A percentile compares a stretch with the other conserved stretches of the same genome.
phyloP scores from a whole-genome alignment of 2,797 vertebrate species.

The Rhinichthys osculus region DNA sequence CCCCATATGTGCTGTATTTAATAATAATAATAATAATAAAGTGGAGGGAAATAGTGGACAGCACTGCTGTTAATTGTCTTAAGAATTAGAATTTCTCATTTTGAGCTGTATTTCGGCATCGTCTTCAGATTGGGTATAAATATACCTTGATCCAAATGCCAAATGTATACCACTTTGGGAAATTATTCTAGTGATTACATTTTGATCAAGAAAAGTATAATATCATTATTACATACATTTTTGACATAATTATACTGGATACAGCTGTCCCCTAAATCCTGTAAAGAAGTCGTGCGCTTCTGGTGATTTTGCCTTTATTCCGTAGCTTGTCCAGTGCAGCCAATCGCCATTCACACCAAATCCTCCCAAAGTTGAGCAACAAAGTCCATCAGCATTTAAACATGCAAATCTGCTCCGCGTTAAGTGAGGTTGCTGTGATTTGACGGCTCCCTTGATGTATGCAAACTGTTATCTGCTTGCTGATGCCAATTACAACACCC shows the following conservation, averaged over 20 bases:
- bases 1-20: neutral
- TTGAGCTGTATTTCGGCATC: neutral
- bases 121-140: neutral
- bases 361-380: neutral
- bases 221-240: neutral
- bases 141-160: too few species aligned
- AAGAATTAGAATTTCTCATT: neutral
- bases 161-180: neutral
- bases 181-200: neutral
- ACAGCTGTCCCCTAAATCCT: neutral
- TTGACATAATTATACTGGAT: neutral
- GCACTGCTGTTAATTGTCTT: neutral
- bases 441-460: neutral
- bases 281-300: neutral
- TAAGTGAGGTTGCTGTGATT: neutral
- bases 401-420: neutral
- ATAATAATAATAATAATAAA: neutral
- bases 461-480: slow-evolving; percentile 5
- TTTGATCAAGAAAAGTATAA: neutral
- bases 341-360: neutral
- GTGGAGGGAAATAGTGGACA: neutral
- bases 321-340: neutral
- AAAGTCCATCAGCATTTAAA: neutral
- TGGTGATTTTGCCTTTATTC: neutral
- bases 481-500: slow-evolving; percentile 26